Conservation (phyloP, 1,140 invertebrate species). For the Lineus longissimus region DNA sequence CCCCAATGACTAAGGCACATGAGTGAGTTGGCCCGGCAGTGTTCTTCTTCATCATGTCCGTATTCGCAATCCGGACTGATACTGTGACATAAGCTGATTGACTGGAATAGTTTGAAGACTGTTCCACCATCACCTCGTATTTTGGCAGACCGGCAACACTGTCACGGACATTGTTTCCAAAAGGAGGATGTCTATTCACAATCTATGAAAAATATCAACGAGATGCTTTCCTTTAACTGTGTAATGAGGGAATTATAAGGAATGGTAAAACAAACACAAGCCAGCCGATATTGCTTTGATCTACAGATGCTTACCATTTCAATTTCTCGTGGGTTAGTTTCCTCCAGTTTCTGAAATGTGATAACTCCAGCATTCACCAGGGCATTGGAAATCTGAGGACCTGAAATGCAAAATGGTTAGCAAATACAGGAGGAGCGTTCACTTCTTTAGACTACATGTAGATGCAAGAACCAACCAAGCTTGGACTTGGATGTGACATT, state of each 20-base stretch:
- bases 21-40: slow-evolving; percentile 31
- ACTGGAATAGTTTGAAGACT: slow-evolving; percentile 32
- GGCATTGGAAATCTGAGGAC: slow-evolving; percentile 59
- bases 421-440: neutral
- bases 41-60: slow-evolving; percentile 21
- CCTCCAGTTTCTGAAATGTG: slow-evolving; percentile 63
- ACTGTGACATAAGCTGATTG: slow-evolving; percentile 32
- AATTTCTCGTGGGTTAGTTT: slow-evolving; percentile 68
- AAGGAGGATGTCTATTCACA: slow-evolving; percentile 57
- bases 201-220: slow-evolving; percentile 41
- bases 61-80: slow-evolving; percentile 34
- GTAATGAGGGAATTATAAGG: neutral
- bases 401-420: slow-evolving; percentile 23
- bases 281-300: neutral
- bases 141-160: slow-evolving; percentile 48
- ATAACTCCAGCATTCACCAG: slow-evolving; percentile 66
- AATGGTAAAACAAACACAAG: neutral
- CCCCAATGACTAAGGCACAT: slow-evolving; percentile 49
- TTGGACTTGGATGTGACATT: too few species aligned
- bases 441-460: neutral
- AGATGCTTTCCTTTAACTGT: neutral
- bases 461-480: neutral
- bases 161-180: slow-evolving; percentile 54
- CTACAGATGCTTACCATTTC: slow-evolving; percentile 62
- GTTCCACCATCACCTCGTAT: slow-evolving; percentile 54